These are phyloP conservation scores for Rousettus leschenaultii DNA, from an alignment of 2,113 vertebrate species.

Conservation along the genomic window DNA sequence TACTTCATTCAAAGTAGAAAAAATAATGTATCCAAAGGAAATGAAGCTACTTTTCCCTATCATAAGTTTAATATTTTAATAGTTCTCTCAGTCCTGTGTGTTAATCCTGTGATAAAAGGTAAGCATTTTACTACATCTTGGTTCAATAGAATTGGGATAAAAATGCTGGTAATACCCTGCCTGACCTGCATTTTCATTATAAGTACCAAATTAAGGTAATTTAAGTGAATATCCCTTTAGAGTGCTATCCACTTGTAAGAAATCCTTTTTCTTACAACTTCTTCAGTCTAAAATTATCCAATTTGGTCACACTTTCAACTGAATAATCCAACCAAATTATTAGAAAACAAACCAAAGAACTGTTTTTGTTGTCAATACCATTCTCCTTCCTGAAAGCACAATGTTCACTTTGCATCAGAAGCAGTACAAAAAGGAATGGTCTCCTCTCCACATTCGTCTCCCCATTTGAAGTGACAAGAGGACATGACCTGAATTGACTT, in stretches of 20 bases:
- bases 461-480: rapidly evolving
- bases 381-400: neutral
- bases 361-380: neutral
- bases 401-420: neutral
- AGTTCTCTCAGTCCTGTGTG: neutral
- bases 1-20: neutral
- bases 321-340: neutral
- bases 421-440: neutral
- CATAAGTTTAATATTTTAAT: neutral
- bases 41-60: neutral
- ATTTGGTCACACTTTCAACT: neutral
- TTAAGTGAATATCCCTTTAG: neutral
- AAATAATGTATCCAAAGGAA: neutral
- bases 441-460: rapidly evolving
- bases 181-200: neutral
- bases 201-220: neutral
- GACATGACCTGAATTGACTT: rapidly evolving
- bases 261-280: neutral
- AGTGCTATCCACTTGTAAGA: neutral
- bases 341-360: neutral
- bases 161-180: neutral
- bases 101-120: neutral
- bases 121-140: neutral
- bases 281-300: neutral
- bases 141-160: neutral